These are phyloP conservation scores for Clarias batrachus DNA, from an alignment of 2,113 vertebrate genomes.

Conservation along the genomic window DNA sequence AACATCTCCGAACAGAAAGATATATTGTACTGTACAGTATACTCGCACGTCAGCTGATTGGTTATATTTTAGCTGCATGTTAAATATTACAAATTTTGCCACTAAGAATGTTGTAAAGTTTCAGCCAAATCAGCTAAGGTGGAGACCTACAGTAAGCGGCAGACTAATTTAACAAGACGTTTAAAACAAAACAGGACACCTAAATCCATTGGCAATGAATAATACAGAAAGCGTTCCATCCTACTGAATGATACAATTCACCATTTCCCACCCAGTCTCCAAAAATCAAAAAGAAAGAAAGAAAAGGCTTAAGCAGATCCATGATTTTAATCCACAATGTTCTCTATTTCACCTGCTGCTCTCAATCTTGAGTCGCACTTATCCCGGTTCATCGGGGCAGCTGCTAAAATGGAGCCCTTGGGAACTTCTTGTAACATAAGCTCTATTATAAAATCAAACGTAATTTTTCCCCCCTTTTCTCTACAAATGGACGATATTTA, in stretches of 20 bases:
- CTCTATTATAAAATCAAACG: conserved; percentile 31
- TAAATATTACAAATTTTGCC: background rate
- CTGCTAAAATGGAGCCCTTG: conserved; percentile 43
- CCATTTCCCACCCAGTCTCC: background rate
- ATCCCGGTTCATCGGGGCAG: conserved; percentile 35
- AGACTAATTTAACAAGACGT: background rate
- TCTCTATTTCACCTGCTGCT: conserved; percentile 23
- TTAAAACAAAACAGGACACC: background rate
- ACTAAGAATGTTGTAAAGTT: background rate
- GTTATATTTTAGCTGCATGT: background rate
- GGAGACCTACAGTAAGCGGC: background rate
- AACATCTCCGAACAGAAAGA: background rate
- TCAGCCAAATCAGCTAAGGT: background rate
- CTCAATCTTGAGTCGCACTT: conserved; percentile 9
- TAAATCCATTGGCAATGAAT: background rate
- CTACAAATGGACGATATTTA: conserved; percentile 38
- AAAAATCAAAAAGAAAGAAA: background rate
- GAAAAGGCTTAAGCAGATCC: conserved; percentile 22
- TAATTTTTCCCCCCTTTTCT: background rate
- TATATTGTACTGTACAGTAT: background rate
- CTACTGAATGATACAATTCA: conserved; percentile 17
- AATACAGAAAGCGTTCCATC: background rate
- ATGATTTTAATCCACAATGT: conserved; percentile 17
- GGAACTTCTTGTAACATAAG: conserved; percentile 44
- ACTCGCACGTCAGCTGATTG: background rate